A percentile compares a stretch with the other conserved stretches of the same genome.
Evolutionary conservation across 2,113 vertebrate species (phyloP).

Genomic region (Heterochromis multidens): DNA sequence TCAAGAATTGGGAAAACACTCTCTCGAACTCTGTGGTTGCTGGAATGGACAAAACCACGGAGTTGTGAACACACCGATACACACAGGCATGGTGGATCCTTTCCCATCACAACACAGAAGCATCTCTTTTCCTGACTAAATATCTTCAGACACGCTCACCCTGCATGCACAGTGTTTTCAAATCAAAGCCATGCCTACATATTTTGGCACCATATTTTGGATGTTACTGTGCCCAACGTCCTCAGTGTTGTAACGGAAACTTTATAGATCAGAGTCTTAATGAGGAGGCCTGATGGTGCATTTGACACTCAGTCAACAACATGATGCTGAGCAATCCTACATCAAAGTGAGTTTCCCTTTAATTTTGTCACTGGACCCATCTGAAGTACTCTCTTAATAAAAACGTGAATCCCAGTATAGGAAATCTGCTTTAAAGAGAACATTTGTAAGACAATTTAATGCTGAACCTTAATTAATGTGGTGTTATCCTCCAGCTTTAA

Average conservation of each 20-base stretch:
- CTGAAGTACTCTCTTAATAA: neutral
- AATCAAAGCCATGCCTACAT: neutral
- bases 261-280: neutral
- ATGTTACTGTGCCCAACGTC: neutral
- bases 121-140: neutral
- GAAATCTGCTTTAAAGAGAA: neutral
- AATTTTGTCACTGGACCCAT: neutral
- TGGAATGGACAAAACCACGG: neutral
- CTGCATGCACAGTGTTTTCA: neutral
- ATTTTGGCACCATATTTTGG: neutral
- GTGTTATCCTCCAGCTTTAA: too few species aligned
- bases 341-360: neutral
- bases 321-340: neutral
- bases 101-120: neutral
- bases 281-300: neutral
- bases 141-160: neutral
- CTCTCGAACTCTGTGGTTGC: slow-evolving; percentile 11
- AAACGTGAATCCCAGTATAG: neutral
- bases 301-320: neutral
- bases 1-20: slow-evolving; percentile 15
- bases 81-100: neutral
- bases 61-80: neutral
- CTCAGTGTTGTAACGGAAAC: neutral
- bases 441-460: accelerated
- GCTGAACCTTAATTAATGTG: neutral